Percentiles rank a stretch among this genome's conserved stretches.
phyloP scores from a whole-genome alignment of 2,888 invertebrate genomes.

The Noctua janthe region DNA sequence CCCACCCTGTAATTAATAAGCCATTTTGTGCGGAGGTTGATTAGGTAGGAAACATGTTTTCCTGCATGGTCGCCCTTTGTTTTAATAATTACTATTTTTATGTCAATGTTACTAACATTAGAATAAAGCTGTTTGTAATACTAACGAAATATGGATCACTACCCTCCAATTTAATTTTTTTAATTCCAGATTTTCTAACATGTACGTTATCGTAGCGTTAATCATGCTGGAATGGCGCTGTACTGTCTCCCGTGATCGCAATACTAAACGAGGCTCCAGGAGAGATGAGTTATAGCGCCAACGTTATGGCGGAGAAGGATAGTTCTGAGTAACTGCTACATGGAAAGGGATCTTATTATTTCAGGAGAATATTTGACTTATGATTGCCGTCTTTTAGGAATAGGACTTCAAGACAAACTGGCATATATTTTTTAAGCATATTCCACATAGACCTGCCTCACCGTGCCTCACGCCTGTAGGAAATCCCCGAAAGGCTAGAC shows the following conservation, averaged over 20 bases:
- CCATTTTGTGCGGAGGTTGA: too few relatives aligned
- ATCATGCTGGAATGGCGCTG: constrained; percentile 45
- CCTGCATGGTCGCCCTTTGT: too few relatives aligned
- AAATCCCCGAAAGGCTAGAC: too few relatives aligned
- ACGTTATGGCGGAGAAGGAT: constrained; percentile 41
- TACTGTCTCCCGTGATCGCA: constrained; percentile 39
- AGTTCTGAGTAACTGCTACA: constrained; percentile 34
- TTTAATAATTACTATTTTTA: too few relatives aligned
- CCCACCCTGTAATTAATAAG: too few relatives aligned
- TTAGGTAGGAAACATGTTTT: too few relatives aligned
- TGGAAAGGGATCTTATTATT: constrained; percentile 32
- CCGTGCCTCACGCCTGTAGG: too few relatives aligned
- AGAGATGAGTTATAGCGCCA: constrained; percentile 43
- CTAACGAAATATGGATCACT: too few relatives aligned
- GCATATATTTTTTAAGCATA: not conserved
- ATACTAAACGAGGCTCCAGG: constrained; percentile 32
- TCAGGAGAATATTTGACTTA: constrained; percentile 20
- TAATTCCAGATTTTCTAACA: constrained; percentile 27
- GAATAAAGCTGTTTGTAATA: too few relatives aligned
- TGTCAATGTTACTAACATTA: too few relatives aligned
- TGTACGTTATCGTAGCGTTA: constrained; percentile 34
- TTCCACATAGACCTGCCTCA: too few relatives aligned
- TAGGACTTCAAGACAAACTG: not conserved
- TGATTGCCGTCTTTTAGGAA: not conserved
- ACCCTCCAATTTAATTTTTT: too few relatives aligned